Conservation (phyloP, 2,797 vertebrate genomes). For the Pseudochromis fuscus region DNA sequence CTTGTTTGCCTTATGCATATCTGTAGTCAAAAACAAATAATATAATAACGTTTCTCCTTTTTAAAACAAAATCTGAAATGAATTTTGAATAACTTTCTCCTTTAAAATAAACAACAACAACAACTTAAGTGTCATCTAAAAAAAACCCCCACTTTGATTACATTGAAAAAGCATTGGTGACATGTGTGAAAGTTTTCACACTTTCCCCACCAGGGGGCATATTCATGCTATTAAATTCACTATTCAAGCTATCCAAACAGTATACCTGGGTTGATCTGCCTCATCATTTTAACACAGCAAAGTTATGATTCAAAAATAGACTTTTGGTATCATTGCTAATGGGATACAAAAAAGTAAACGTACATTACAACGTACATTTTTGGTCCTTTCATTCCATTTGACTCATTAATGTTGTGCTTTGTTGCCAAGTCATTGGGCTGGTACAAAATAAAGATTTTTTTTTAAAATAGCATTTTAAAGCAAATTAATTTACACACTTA, state of each 20-base stretch:
- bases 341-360: neutral
- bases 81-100: neutral
- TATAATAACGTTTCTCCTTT: neutral
- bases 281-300: neutral
- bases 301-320: neutral
- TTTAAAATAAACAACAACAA: neutral
- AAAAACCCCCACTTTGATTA: constrained; percentile 31
- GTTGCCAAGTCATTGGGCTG: neutral
- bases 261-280: neutral
- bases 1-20: neutral
- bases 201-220: constrained; percentile 51
- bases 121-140: constrained; percentile 7
- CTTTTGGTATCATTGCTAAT: neutral
- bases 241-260: neutral
- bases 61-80: neutral
- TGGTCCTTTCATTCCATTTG: neutral
- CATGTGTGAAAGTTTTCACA: constrained; percentile 1
- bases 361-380: neutral
- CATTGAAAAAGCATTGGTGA: constrained; percentile 15
- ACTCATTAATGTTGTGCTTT: neutral
- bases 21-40: neutral
- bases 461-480: neutral
- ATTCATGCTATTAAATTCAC: constrained; percentile 7
- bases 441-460: neutral
- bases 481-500: neutral